Percentiles rank a stretch among this genome's conserved stretches.
Evolutionary conservation across 2,113 vertebrate genomes (phyloP).

Genomic region (Colinus virginianus): DNA sequence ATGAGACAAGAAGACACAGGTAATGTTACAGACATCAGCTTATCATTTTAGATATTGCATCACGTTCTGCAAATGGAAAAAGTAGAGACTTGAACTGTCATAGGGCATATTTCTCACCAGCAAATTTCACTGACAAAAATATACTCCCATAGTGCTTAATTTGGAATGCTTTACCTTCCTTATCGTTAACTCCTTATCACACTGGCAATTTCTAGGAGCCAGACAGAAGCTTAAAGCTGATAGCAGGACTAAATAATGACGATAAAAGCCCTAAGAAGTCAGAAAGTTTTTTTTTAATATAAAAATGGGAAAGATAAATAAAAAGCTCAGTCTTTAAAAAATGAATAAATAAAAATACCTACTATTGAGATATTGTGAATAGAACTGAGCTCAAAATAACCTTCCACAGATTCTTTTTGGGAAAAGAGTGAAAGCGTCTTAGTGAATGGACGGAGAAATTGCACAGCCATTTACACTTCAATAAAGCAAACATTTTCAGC

Average conservation of each 20-base stretch:
- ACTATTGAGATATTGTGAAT: background rate
- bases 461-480: slow-evolving; percentile 1
- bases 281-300: slow-evolving; percentile 1
- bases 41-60: background rate
- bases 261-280: background rate
- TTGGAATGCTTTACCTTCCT: background rate
- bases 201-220: background rate
- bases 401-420: background rate
- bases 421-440: background rate
- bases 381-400: background rate
- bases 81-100: slow-evolving; percentile 38
- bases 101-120: background rate
- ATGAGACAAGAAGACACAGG: background rate
- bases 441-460: background rate
- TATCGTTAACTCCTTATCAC: slow-evolving; percentile 10
- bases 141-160: slow-evolving; percentile 1
- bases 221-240: slow-evolving; percentile 5
- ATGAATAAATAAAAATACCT: background rate
- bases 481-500: background rate
- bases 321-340: background rate
- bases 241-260: background rate
- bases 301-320: background rate
- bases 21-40: slow-evolving; percentile 4
- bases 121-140: slow-evolving; percentile 44
- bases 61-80: slow-evolving; percentile 3